These are phyloP conservation scores for Drosophila stalkeri DNA, from an alignment of 2,888 invertebrate species.

Conservation along the genomic window DNA sequence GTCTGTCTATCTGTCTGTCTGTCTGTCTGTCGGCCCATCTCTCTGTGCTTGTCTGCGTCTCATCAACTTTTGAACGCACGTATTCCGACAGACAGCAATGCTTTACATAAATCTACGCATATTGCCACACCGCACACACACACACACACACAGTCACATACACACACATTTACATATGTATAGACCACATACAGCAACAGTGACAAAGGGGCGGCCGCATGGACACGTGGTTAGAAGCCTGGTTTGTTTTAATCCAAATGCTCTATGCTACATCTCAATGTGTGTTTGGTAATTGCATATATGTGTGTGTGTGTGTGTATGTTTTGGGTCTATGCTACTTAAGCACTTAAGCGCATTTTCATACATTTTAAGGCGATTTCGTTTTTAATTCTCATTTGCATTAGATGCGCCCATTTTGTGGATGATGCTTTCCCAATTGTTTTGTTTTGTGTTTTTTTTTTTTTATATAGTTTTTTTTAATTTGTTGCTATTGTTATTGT, in stretches of 20 bases:
- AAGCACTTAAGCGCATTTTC: constrained; percentile 52
- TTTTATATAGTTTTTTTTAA: no score
- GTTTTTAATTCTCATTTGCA: constrained; percentile 64
- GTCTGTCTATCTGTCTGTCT: constrained; percentile 21
- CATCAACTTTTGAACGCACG: constrained; percentile 21
- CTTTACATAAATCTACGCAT: constrained; percentile 49
- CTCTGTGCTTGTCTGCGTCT: constrained; percentile 14
- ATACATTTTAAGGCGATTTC: constrained; percentile 67
- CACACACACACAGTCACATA: not conserved
- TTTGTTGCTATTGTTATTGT: not conserved
- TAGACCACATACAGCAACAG: constrained; percentile 16
- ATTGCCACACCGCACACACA: constrained; percentile 10
- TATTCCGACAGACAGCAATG: constrained; percentile 23
- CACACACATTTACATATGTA: not conserved
- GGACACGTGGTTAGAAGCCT: constrained; percentile 60
- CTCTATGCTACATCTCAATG: constrained; percentile 8
- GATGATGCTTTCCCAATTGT: not conserved
- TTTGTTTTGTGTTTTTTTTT: constrained; percentile 1
- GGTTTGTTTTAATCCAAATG: constrained; percentile 52
- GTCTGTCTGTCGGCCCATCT: not conserved
- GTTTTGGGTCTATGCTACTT: constrained; percentile 38
- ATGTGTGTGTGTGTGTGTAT: not conserved
- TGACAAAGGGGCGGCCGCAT: constrained; percentile 40
- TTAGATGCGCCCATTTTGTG: constrained; percentile 22
- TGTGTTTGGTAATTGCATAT: not conserved